A percentile compares a stretch with the other conserved stretches of the same genome.
These are phyloP conservation scores for Phymatocera aterrima DNA, from an alignment of 2,888 invertebrate genomes.

Conservation along the genomic window DNA sequence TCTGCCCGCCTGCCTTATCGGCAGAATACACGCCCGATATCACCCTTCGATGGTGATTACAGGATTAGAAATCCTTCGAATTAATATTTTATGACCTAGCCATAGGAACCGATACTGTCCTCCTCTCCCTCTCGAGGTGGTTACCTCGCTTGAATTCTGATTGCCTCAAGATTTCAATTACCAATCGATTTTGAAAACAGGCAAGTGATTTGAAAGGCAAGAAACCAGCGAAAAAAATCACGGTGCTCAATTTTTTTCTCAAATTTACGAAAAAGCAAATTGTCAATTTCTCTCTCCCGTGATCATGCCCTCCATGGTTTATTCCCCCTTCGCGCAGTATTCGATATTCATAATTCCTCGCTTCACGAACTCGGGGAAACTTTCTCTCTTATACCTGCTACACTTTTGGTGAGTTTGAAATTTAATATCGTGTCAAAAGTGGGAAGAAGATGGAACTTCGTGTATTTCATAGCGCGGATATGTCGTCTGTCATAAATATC, in stretches of 20 bases:
- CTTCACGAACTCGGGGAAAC: neutral
- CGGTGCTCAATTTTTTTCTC: no score
- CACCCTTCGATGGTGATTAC: conserved; percentile 55
- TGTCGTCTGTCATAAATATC: neutral
- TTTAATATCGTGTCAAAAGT: conserved; percentile 37
- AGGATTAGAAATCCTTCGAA: conserved; percentile 46
- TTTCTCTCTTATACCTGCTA: neutral
- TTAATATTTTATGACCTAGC: conserved; percentile 46
- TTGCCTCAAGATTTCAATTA: neutral
- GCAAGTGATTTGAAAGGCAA: no score
- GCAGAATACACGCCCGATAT: conserved; percentile 55
- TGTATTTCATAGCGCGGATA: neutral
- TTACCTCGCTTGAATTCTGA: no score
- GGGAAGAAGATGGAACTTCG: neutral
- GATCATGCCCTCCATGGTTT: no score
- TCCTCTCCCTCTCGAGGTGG: no score
- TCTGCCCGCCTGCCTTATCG: conserved; percentile 57
- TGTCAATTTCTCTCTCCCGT: no score
- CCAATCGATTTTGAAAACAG: no score
- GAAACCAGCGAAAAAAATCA: no score
- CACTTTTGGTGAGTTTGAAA: neutral
- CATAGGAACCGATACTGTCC: no score
- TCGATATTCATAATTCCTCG: neutral
- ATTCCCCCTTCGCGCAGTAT: no score
- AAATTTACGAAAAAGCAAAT: no score